phyloP scores from a whole-genome alignment of 2,797 vertebrate species.

The Enoplosus armatus region DNA sequence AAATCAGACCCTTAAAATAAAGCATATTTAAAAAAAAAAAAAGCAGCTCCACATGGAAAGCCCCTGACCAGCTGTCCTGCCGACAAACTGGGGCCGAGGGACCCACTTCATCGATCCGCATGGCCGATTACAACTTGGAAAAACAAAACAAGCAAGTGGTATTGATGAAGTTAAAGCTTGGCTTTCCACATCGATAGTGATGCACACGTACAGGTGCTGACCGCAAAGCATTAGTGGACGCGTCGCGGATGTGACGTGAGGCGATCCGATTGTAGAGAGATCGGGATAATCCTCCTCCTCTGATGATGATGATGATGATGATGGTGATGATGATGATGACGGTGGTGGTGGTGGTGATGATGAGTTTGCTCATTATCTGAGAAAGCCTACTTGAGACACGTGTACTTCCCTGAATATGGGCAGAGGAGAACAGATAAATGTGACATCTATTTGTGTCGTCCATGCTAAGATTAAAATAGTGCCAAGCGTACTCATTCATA shows the following conservation, averaged over 20 bases:
- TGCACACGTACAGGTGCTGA: not conserved
- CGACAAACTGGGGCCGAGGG: too few species aligned
- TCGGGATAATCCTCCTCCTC: not conserved
- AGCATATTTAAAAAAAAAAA: too few species aligned
- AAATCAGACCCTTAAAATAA: not conserved
- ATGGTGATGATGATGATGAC: slow-evolving; percentile 6
- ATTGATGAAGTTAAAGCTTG: not conserved
- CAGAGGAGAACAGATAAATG: slow-evolving; percentile 40
- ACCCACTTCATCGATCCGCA: not conserved
- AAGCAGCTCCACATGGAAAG: too few species aligned
- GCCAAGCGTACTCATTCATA: slow-evolving; percentile 58
- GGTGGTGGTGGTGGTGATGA: not conserved
- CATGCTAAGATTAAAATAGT: slow-evolving; percentile 60
- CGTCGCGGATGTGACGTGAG: not conserved
- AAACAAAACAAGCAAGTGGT: too few species aligned
- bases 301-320: not conserved
- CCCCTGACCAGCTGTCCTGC: too few species aligned
- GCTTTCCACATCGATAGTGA: not conserved
- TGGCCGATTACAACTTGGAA: too few species aligned
- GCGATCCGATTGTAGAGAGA: slow-evolving; percentile 11
- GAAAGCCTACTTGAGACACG: slow-evolving; percentile 22
- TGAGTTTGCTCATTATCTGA: slow-evolving; percentile 24
- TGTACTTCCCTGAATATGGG: slow-evolving; percentile 52
- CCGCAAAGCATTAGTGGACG: not conserved
- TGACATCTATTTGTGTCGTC: slow-evolving; percentile 49